Evolutionary conservation across 2,888 invertebrate genomes (phyloP), one percentile per base, ranked within the genome.

Genomic region (Lomographa bimaculata): DNA sequence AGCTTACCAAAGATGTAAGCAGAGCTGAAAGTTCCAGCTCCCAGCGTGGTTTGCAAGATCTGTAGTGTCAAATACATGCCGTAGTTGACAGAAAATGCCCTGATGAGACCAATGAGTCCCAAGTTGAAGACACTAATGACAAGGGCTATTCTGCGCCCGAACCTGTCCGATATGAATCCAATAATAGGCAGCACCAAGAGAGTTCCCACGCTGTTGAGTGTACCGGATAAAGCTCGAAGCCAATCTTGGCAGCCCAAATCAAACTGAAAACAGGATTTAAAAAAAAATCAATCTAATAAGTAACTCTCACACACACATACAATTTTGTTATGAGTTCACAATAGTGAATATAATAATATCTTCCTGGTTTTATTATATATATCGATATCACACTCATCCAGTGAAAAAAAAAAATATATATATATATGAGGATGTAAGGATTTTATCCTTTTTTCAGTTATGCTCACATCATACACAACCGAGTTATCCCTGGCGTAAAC

Each of bases 151-250:
- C 90, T 77, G 11, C 92, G 75, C 1, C 92, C 92, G 44, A 79
- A 91, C 23, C 84, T 91, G 70, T 95, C 95, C 0, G 95, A 94
- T 17, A 94, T 59, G 47, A 90, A 90, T 10, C 95, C 95, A 0
- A 92, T 90, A 41, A 94, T 76, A 0, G 93, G 93, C 39, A 94
- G 79, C 4, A 93, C 93, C 34, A 94, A 76, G 43, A 94, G 90
- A 30, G 93, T 93, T 1, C 94, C 94, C 24, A 93, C 76, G 57
- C 92, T 94, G 72, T 91, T 93, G 1, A 94, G 78, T 1, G 94
- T 94, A 1, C 95, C 95, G 2, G 94, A 91, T 47, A 95, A 65
- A 0, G 93, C 91, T 26, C 94, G 80, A 57, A 93, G 91, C 94
- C 94, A 95, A 46, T 92, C 89, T 38, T 91, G 89, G 52, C 94